Evolutionary conservation across 2,888 invertebrate genomes (phyloP).

Genomic region (Orchesellides sinensis): DNA sequence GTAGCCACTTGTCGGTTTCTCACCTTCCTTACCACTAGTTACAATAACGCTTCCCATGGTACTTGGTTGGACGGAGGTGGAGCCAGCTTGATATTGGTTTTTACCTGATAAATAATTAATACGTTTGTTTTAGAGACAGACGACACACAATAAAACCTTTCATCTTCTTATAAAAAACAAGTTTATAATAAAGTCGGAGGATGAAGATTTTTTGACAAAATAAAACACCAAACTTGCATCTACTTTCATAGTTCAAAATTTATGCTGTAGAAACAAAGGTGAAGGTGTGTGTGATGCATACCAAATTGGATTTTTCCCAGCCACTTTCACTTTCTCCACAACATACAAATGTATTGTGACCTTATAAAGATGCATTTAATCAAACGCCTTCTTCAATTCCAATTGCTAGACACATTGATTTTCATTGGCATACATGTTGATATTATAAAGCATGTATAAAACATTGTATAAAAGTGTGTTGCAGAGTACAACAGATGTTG

Average conservation of each 20-base stretch:
- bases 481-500: conserved; percentile 11
- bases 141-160: too few species aligned
- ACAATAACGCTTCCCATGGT: conserved; percentile 42
- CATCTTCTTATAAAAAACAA: too few species aligned
- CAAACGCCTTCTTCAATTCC: not conserved
- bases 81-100: conserved; percentile 15
- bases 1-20: conserved; percentile 63
- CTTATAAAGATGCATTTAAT: not conserved
- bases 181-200: too few species aligned
- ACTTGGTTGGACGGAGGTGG: conserved; percentile 44
- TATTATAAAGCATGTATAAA: too few species aligned
- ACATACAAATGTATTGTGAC: not conserved
- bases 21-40: conserved; percentile 58
- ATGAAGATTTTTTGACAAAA: too few species aligned
- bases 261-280: not conserved
- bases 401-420: too few species aligned
- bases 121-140: not conserved
- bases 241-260: too few species aligned
- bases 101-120: conserved; percentile 45
- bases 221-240: too few species aligned
- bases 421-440: too few species aligned
- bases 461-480: too few species aligned
- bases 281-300: conserved; percentile 11
- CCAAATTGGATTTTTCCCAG: not conserved
- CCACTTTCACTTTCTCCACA: not conserved